Conservation (phyloP, 2,888 invertebrate genomes). For the Apotomis capreana region DNA sequence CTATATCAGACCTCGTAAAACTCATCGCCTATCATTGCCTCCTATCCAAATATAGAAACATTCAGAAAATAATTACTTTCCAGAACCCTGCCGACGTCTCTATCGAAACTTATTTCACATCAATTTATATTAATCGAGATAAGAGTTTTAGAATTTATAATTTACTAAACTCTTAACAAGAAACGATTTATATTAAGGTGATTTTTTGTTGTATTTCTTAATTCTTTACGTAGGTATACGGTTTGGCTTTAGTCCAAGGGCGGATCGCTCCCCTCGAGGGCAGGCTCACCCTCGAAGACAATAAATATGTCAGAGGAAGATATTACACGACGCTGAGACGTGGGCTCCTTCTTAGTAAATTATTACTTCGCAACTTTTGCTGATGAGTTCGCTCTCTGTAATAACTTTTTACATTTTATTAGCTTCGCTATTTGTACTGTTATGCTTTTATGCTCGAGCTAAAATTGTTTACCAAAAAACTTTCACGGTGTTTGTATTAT, state of each 20-base stretch:
- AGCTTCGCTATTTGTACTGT: constrained; percentile 38
- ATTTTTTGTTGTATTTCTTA: constrained; percentile 31
- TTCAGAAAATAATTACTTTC: constrained; percentile 37
- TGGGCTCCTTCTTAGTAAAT: constrained; percentile 72
- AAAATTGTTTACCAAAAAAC: not conserved
- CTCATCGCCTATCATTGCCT: constrained; percentile 40
- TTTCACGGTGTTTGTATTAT: no score
- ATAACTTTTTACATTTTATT: constrained; percentile 80
- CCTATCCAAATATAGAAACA: constrained; percentile 37
- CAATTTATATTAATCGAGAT: constrained; percentile 36
- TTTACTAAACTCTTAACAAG: constrained; percentile 33
- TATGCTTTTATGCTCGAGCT: constrained; percentile 19
- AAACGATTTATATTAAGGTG: constrained; percentile 29
- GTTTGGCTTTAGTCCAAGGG: constrained; percentile 38
- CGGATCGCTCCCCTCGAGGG: constrained; percentile 54
- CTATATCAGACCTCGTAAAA: constrained; percentile 49
- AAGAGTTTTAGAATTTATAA: constrained; percentile 31
- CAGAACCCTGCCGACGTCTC: constrained; percentile 26
- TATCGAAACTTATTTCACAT: constrained; percentile 17
- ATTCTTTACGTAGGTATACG: constrained; percentile 29
- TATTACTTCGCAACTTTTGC: constrained; percentile 77
- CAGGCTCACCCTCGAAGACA: constrained; percentile 67
- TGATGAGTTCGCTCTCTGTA: constrained; percentile 75
- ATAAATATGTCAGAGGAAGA: constrained; percentile 82
- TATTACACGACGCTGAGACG: constrained; percentile 75